Evolutionary conservation across 2,113 vertebrate genomes (phyloP).

Genomic region (Psittacus erithacus): DNA sequence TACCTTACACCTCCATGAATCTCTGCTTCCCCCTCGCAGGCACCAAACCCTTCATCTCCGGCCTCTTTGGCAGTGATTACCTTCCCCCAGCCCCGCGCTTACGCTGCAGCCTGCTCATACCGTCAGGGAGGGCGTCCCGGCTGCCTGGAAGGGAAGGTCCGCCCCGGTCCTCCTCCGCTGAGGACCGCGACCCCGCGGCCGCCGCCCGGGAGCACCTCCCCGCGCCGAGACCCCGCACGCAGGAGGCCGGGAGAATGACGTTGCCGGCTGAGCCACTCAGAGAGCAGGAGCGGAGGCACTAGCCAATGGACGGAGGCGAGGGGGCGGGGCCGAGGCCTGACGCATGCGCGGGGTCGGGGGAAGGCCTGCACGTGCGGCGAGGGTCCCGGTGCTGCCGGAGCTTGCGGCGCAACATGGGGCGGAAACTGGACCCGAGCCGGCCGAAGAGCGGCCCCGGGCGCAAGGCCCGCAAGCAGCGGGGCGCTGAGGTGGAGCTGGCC

Average conservation of each 20-base stretch:
- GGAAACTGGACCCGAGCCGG: slow-evolving; percentile 86
- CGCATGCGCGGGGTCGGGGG: neutral
- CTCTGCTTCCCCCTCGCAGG: rapidly evolving
- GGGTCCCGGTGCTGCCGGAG: neutral
- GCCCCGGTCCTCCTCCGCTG: too few relatives aligned
- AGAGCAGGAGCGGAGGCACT: rapidly evolving
- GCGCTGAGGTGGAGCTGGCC: slow-evolving; percentile 88
- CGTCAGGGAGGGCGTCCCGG: neutral
- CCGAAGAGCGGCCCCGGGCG: slow-evolving; percentile 89
- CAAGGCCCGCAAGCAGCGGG: slow-evolving; percentile 89
- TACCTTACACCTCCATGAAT: rapidly evolving
- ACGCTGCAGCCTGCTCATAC: neutral
- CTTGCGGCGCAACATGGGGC: slow-evolving; percentile 78
- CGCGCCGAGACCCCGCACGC: too few relatives aligned
- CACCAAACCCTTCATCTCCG: rapidly evolving
- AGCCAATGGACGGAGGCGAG: neutral
- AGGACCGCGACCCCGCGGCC: too few relatives aligned
- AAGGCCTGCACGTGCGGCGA: neutral
- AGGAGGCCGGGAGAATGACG: neutral
- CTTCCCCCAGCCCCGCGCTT: rapidly evolving
- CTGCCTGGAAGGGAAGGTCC: too few relatives aligned
- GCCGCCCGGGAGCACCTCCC: too few relatives aligned
- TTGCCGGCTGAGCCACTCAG: neutral
- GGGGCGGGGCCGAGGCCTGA: too few relatives aligned
- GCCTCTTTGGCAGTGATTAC: rapidly evolving